These are phyloP conservation scores for Remorina albescens DNA, from an alignment of 2,797 vertebrate species.

Conservation along the genomic window DNA sequence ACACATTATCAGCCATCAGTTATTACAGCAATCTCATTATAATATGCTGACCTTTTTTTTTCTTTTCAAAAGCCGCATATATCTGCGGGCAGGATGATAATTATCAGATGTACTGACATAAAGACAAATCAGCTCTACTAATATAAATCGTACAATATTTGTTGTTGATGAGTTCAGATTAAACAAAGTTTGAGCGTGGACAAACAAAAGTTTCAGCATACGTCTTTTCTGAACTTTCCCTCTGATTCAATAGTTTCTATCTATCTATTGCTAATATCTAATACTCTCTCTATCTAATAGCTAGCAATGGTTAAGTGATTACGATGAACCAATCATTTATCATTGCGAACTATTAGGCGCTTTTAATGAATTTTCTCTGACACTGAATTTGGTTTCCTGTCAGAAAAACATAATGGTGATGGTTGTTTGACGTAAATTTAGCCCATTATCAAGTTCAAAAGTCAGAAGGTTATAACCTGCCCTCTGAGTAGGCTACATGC, in stretches of 20 bases:
- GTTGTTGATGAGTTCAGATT: not conserved
- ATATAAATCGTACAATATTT: not conserved
- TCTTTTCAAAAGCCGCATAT: not conserved
- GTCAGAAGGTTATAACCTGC: too few species aligned
- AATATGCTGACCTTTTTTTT: not conserved
- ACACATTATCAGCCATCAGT: not conserved
- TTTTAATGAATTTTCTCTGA: too few species aligned
- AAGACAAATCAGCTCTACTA: not conserved
- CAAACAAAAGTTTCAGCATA: not conserved
- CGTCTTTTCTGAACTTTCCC: too few species aligned
- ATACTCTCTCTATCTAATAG: too few species aligned
- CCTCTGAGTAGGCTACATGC: not conserved
- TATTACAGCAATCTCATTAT: slow-evolving; percentile 1
- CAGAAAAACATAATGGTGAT: too few species aligned
- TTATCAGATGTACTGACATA: not conserved
- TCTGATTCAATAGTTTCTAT: too few species aligned
- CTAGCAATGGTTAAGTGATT: not conserved
- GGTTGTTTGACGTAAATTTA: too few species aligned
- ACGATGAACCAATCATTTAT: not conserved
- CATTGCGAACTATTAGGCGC: too few species aligned
- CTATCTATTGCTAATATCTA: too few species aligned
- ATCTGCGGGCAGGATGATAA: not conserved
- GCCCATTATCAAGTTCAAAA: not conserved
- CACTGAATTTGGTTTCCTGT: too few species aligned
- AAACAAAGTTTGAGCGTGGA: not conserved